Conservation (phyloP, 2,888 invertebrate species). For the Melanchra persicariae region DNA sequence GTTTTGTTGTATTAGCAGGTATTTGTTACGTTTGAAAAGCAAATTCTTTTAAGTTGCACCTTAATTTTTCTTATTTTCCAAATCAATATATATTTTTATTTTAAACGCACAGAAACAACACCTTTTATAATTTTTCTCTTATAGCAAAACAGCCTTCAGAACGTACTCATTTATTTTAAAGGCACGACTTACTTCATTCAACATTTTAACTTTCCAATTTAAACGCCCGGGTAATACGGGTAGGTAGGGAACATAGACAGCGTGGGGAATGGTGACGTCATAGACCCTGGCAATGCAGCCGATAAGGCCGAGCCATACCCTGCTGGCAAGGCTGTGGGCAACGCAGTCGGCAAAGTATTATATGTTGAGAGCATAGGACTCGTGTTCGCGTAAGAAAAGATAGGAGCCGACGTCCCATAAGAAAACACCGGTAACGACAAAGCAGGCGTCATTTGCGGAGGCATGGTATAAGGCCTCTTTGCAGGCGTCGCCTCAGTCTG, state of each 20-base stretch:
- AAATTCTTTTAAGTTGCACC: neutral
- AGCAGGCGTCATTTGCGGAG: slow-evolving; percentile 81
- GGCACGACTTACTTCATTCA: slow-evolving; percentile 25
- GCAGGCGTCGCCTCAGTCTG: slow-evolving; percentile 87
- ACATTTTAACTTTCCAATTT: slow-evolving; percentile 20
- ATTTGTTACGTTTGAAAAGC: slow-evolving; percentile 21
- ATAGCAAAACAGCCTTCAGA: slow-evolving; percentile 16
- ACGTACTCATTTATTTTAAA: slow-evolving; percentile 9
- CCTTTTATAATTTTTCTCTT: neutral
- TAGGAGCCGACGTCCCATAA: slow-evolving; percentile 86
- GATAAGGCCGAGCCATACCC: slow-evolving; percentile 82
- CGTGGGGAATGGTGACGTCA: slow-evolving; percentile 77
- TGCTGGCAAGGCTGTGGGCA: slow-evolving; percentile 80
- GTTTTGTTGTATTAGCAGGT: neutral
- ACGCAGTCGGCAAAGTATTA: slow-evolving; percentile 75
- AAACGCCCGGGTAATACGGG: slow-evolving; percentile 72
- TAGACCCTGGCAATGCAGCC: slow-evolving; percentile 77
- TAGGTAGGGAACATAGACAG: slow-evolving; percentile 85
- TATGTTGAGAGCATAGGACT: slow-evolving; percentile 82
- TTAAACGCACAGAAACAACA: slow-evolving; percentile 7
- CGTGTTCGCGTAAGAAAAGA: slow-evolving; percentile 86
- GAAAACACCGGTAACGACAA: slow-evolving; percentile 88
- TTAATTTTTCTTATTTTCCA: neutral
- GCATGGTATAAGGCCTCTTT: slow-evolving; percentile 85
- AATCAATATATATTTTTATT: slow-evolving; percentile 9